phyloP scores from a whole-genome alignment of 2,888 invertebrate genomes.

The Venusia cambrica region DNA sequence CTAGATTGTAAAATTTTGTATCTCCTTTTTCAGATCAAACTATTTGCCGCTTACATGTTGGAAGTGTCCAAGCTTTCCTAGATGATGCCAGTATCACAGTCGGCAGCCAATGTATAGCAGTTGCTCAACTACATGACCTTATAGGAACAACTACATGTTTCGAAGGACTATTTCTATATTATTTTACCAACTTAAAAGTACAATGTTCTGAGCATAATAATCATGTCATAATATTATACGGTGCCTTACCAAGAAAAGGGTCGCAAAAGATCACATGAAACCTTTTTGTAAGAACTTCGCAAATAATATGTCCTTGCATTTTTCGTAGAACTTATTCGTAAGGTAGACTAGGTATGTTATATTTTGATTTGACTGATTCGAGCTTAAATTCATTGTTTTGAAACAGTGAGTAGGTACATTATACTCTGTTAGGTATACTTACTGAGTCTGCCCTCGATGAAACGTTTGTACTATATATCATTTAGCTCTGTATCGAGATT shows the following conservation, averaged over 20 bases:
- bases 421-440: too few species aligned
- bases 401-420: background rate
- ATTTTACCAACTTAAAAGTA: slow-evolving; percentile 23
- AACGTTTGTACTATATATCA: slow-evolving; percentile 8
- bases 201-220: slow-evolving; percentile 28
- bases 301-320: too few species aligned
- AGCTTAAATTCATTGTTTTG: slow-evolving; percentile 11
- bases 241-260: too few species aligned
- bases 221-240: slow-evolving; percentile 21
- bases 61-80: slow-evolving; percentile 84
- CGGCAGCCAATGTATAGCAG: background rate
- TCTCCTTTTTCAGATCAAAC: slow-evolving; percentile 89
- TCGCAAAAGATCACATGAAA: too few species aligned
- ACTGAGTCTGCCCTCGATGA: too few species aligned
- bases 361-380: slow-evolving; percentile 7
- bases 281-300: too few species aligned
- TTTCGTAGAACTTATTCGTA: too few species aligned
- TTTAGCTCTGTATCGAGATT: slow-evolving; percentile 5
- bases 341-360: background rate
- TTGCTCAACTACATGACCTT: slow-evolving; percentile 16
- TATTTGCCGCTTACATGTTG: slow-evolving; percentile 93
- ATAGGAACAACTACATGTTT: slow-evolving; percentile 2
- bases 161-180: slow-evolving; percentile 28
- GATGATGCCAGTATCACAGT: slow-evolving; percentile 1
- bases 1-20: slow-evolving; percentile 7